Percentiles rank a stretch among this genome's conserved stretches.
These are phyloP conservation scores for Prionace glauca DNA, from an alignment of 2,797 vertebrate species.

Conservation along the genomic window DNA sequence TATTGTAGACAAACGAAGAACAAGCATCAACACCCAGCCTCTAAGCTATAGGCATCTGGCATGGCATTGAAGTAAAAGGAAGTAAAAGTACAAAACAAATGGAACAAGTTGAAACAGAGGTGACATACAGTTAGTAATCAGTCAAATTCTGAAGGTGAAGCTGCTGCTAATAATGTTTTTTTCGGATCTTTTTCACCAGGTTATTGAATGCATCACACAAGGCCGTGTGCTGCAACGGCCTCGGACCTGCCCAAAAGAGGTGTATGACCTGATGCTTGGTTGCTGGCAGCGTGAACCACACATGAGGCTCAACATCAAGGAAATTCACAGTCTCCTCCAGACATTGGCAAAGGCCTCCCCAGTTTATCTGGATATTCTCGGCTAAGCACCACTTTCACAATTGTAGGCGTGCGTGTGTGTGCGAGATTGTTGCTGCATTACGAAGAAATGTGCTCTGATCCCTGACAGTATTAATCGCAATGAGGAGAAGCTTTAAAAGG, in stretches of 20 bases:
- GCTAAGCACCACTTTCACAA: constrained; percentile 63
- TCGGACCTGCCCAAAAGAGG: constrained; percentile 89
- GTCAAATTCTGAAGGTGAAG: too few relatives aligned
- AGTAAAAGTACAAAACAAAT: background rate
- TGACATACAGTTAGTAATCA: background rate
- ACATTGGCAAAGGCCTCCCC: constrained; percentile 96
- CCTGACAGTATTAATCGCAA: constrained; percentile 61
- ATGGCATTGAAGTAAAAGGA: background rate
- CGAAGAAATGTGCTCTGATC: constrained; percentile 59
- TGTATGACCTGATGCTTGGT: constrained; percentile 96
- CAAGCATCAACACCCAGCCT: background rate
- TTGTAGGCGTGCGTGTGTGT: constrained; percentile 48
- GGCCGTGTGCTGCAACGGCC: constrained; percentile 93
- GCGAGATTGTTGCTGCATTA: constrained; percentile 60
- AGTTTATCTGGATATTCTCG: constrained; percentile 96
- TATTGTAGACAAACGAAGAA: background rate
- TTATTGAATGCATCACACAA: constrained; percentile 98
- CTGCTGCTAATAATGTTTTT: background rate
- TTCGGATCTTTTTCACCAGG: constrained; percentile 58
- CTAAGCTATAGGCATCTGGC: background rate
- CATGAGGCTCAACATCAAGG: constrained; percentile 95
- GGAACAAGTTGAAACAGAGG: background rate
- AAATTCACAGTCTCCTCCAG: constrained; percentile 88
- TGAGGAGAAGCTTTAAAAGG: constrained; percentile 66
- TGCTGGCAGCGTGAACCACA: constrained; percentile 98